These are phyloP conservation scores for Phyllotreta cruciferae DNA, from an alignment of 2,888 invertebrate genomes.

Conservation along the genomic window DNA sequence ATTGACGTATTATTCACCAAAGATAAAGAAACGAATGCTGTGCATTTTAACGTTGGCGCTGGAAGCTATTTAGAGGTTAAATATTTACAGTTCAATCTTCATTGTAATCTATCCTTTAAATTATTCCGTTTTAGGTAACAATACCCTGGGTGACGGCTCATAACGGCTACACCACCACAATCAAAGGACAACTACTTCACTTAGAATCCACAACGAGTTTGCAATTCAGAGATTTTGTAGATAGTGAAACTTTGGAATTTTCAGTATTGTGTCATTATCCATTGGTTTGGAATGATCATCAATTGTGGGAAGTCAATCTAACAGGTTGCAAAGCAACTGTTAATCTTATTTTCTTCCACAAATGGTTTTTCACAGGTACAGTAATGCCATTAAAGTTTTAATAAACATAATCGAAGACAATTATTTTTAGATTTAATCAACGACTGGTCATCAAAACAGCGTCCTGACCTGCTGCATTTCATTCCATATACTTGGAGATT, in stretches of 20 bases:
- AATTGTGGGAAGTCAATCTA: conserved; percentile 90
- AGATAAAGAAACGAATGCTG: conserved; percentile 93
- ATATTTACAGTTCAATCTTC: neutral
- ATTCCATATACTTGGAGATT: conserved; percentile 98
- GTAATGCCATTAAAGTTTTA: neutral
- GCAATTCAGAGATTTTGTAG: conserved; percentile 87
- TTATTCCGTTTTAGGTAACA: conserved; percentile 60
- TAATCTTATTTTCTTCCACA: conserved; percentile 92
- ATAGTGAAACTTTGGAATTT: conserved; percentile 95
- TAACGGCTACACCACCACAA: conserved; percentile 81
- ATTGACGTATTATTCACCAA: conserved; percentile 97
- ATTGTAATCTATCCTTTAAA: no score
- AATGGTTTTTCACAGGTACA: conserved; percentile 88
- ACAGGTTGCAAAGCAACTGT: conserved; percentile 95
- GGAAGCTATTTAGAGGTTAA: conserved; percentile 88
- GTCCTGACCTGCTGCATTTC: conserved; percentile 92
- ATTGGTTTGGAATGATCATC: conserved; percentile 93
- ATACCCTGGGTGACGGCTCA: conserved; percentile 91
- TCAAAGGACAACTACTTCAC: conserved; percentile 92
- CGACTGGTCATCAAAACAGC: conserved; percentile 95
- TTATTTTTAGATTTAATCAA: conserved; percentile 80
- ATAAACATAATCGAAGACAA: neutral
- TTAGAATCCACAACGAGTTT: conserved; percentile 96
- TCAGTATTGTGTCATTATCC: conserved; percentile 90
- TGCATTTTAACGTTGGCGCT: conserved; percentile 93